Percentiles rank a stretch among this genome's conserved stretches.
These are phyloP conservation scores for Meriones psammophilus DNA, from an alignment of 2,797 vertebrate species.

Conservation along the genomic window DNA sequence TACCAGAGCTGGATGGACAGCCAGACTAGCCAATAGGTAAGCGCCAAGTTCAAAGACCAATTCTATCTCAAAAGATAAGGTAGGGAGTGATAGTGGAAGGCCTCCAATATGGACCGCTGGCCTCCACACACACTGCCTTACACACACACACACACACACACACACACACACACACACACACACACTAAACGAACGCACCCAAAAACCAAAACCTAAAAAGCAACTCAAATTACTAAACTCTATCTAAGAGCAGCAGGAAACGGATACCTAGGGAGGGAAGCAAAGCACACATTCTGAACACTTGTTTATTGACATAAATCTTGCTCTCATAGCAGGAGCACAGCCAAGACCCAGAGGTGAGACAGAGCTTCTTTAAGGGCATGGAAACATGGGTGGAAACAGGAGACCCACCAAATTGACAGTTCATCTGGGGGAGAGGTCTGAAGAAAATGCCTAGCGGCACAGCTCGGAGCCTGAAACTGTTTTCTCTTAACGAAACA, in stretches of 20 bases:
- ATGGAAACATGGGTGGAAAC: neutral
- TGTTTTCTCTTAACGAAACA: neutral
- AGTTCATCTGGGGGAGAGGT: neutral
- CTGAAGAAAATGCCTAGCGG: neutral
- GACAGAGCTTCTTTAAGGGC: neutral
- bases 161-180: no score
- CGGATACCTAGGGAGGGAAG: neutral
- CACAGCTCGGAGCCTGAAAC: neutral
- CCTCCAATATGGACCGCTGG: neutral
- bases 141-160: neutral
- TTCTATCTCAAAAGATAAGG: neutral
- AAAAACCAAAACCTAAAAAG: neutral
- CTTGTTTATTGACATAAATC: neutral
- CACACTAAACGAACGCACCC: no score
- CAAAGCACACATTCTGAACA: neutral
- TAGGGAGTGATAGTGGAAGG: neutral
- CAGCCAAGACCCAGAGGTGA: neutral
- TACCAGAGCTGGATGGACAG: neutral
- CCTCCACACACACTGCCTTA: neutral
- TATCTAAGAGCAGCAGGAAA: neutral
- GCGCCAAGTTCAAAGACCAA: neutral
- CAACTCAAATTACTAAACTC: constrained; percentile 28
- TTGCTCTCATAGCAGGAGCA: neutral
- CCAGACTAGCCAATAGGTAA: neutral
- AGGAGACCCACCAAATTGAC: neutral